Base-by-base conservation (phyloP, 2,888 invertebrate genomes). In the Hydraecia micacea region DNA sequence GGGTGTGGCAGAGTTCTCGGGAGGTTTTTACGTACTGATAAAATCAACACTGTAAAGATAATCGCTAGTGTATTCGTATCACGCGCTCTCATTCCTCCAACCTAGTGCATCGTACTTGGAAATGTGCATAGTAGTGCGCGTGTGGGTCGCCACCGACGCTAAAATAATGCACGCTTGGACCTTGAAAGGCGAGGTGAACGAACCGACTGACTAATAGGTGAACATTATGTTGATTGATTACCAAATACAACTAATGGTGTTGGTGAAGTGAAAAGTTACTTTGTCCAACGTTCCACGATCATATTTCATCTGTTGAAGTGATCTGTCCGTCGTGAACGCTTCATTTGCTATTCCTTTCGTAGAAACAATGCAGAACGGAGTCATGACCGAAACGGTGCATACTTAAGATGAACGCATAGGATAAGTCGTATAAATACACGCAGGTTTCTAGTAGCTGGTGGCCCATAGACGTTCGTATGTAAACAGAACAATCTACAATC, bases 71-170 rank as follows among this genome's bases (percentile, higher is more conserved):
- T 93, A 96, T 96, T 95, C 96, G 90, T 88, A 93, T 94, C 96
- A 96, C 96, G 96, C 93, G 94, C 92, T 92, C 94, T 91, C 95
- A 94, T 95, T 96, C 95, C 94, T 92, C 91, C 94, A 93, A 94
- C 91, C 93, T 95, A 95, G 95, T 94, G 95, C 95, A 96, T 94
- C 93, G 94, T 93, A 93, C 95, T 94, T 94, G 94, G 94, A 93
- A 93, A 93, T 95, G 94, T 95, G 95, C 94, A 94, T 93, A 91
- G 90, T 91, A 93, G 91, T 92, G 94, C 93, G 91, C 93, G 94
- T 93, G 95, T 93, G 93, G 93, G 93, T 93, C 91, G 93, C 90
- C 90, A 91, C 89, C 91, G 91, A 94, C 92, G 93, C 94, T 90
- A 93, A 94, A 93, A 93, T 94, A 94, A 93, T 94, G 91, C 92